Evolutionary conservation across 1,140 invertebrate genomes (phyloP), one percentile per base, ranked within the genome.

Genomic region (Leptestheria dahalacensis): DNA sequence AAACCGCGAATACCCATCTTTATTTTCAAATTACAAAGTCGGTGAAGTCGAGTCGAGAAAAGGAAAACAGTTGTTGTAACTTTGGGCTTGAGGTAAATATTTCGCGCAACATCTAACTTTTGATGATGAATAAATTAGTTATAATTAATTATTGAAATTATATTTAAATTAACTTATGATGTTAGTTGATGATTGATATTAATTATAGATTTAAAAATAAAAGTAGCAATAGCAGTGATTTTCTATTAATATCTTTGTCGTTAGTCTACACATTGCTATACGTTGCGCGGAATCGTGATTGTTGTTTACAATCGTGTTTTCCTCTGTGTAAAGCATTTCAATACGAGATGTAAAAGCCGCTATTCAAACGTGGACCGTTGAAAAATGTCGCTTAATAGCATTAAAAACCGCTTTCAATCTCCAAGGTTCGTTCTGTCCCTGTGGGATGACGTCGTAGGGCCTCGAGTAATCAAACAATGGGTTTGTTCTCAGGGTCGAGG

Each of bases 1-100:
- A 91, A 71, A n/a, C 87, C 86, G 56, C 78, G 74, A 55, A 92
- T 82, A 24, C 90, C 89, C 87, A 89, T 90, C 67, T 65, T 74
- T 64, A 52, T 50, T 11, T 20, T 3, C 25, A 12, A 12, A 3
- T 52, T 21, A 26, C n/a, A n/a, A n/a, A n/a, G n/a, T n/a, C n/a
- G n/a, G n/a, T n/a, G n/a, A n/a, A n/a, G n/a, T n/a, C n/a, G n/a
- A n/a, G n/a, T n/a, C n/a, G n/a, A n/a, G n/a, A n/a, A n/a, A n/a
- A n/a, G n/a, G n/a, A n/a, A n/a, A n/a, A n/a, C n/a, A n/a, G n/a
- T n/a, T n/a, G n/a, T n/a, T n/a, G n/a, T 20, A 52, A 15, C 50
- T 52, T 41, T 1, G 25, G 50, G 21, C 20, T 41, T 6, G 33
- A 41, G 6, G 33, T 41, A 41, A 41, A 41, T 41, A 41, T 41